phyloP scores from a whole-genome alignment of 2,113 vertebrate genomes.

The Cygnus atratus region DNA sequence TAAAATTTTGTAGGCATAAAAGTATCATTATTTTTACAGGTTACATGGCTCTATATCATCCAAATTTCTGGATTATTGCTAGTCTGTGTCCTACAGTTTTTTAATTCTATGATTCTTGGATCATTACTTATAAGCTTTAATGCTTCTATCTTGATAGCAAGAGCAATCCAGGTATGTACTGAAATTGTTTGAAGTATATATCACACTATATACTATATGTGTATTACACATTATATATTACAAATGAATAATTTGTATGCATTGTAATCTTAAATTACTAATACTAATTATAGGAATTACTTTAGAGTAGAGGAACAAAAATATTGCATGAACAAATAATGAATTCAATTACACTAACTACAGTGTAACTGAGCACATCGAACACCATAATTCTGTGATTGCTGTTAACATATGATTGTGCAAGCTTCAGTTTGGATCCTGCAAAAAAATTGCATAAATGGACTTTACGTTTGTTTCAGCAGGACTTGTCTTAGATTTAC shows the following conservation, averaged over 20 bases:
- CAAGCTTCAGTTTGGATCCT: neutral
- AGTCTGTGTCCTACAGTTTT: constrained; percentile 93
- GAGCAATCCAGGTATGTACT: constrained; percentile 85
- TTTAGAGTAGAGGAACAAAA: neutral
- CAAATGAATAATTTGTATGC: neutral
- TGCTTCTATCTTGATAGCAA: constrained; percentile 84
- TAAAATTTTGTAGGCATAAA: neutral
- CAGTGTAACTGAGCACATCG: neutral
- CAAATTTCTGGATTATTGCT: constrained; percentile 86
- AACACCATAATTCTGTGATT: neutral
- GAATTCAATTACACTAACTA: neutral
- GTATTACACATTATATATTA: no score
- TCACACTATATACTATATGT: neutral
- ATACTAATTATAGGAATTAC: constrained; percentile 16
- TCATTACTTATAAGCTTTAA: constrained; percentile 94
- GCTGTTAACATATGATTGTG: neutral
- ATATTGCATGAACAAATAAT: constrained; percentile 29
- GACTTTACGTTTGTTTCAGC: neutral
- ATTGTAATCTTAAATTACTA: constrained; percentile 5
- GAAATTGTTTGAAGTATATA: neutral
- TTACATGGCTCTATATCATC: constrained; percentile 83
- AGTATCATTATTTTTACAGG: constrained; percentile 73
- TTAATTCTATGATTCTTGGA: constrained; percentile 95
- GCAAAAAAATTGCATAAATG: neutral
- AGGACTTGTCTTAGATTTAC: neutral